A percentile compares a stretch with the other conserved stretches of the same genome.
Conservation (phyloP, 1,140 invertebrate genomes). For the Aphelinus certus region DNA sequence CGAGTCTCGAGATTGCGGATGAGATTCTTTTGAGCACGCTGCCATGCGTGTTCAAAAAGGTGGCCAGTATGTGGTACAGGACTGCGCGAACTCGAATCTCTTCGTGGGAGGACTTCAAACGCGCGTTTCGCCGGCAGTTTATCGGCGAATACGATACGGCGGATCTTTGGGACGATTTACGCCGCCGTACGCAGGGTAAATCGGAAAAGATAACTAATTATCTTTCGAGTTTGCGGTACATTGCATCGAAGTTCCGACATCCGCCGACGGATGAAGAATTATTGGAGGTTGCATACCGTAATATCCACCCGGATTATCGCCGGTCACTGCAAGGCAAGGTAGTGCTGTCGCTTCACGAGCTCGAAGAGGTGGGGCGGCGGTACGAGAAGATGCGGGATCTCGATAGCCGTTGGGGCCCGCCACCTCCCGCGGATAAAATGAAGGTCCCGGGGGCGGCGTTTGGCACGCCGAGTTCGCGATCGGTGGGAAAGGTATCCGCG, state of each 20-base stretch:
- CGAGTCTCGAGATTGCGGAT: not conserved
- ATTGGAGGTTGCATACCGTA: not conserved
- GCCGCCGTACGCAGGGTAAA: not conserved
- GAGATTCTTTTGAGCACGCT: not conserved
- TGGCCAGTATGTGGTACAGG: not conserved
- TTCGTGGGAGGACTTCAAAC: not conserved
- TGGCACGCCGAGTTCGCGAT: not conserved
- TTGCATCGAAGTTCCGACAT: not conserved
- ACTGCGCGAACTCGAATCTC: not conserved
- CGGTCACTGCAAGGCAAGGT: not conserved
- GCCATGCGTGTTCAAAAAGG: not conserved
- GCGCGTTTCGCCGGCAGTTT: not conserved
- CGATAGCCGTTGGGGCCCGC: not conserved
- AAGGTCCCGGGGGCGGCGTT: not conserved
- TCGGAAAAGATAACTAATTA: not conserved
- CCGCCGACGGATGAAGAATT: not conserved
- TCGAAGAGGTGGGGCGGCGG: not conserved
- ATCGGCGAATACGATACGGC: not conserved
- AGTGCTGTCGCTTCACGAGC: not conserved
- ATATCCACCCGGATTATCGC: not conserved
- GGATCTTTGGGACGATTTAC: not conserved
- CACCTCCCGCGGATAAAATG: slow-evolving; percentile 8
- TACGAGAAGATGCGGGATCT: not conserved
- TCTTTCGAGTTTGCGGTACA: not conserved
- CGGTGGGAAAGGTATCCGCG: not conserved